Base-by-base conservation (phyloP, 2,797 vertebrate species). In the Sus cebifrons region DNA sequence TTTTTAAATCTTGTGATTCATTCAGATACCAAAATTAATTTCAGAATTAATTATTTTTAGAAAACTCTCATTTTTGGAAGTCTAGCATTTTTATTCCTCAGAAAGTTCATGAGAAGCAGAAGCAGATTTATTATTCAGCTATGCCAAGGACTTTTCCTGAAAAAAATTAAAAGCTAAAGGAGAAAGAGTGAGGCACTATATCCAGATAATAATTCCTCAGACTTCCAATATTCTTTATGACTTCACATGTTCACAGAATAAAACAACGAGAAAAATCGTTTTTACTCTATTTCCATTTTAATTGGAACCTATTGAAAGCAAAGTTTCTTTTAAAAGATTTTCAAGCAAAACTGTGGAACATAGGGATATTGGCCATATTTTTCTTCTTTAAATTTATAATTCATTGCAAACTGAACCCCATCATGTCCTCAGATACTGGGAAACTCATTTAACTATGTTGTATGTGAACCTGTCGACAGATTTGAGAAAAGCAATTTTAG, bases 401-500 rank as follows among this genome's bases (percentile, higher is more conserved):
- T 94, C 95, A 9, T 73, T 97, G 60, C 9, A 4, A 96, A 92
- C 11, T 71, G 68, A 96, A 83, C 68, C 82, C 93, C 77, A 29
- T 90, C 96, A 86, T 96, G 96, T 97, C 73, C 58, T 94, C 70
- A 96, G 97, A 96, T 82, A 40, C 79, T 10, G 56, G 78, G 56
- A 98, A 98, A 97, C 92, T 93, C 92, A 93, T 96, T 98, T 97
- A 98, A 95, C 96, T 97, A 85, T 8, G 27, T 91, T n/a, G 62
- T 87, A 96, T 89, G 94, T 97, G 96, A 97, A 97, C 85, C 71
- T 95, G 82, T 96, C 0, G 0, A 94, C 65, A 97, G 87, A 97
- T 96, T 98, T 97, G 85, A 89, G 71, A 98, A 97, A 97, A 97
- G 92, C 96, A 98, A 98, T 98, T 98, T 97, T 94, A 96, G 87